Conservation (phyloP, 2,888 invertebrate species). For the Dioctria linearis region DNA sequence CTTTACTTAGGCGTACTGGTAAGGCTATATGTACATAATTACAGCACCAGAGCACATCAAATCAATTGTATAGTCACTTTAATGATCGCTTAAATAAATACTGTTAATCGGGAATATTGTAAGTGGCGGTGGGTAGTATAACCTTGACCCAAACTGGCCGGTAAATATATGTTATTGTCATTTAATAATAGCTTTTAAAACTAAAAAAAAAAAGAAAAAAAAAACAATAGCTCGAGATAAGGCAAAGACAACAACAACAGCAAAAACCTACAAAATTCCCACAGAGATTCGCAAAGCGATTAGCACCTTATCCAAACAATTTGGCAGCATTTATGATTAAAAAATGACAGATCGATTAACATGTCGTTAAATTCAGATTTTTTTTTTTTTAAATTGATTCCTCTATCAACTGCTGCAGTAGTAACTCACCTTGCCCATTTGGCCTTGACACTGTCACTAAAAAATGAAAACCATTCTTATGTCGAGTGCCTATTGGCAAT, state of each 20-base stretch:
- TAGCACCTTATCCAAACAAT: not conserved
- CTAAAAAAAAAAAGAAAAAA: too few species aligned
- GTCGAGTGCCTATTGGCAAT: constrained; percentile 24
- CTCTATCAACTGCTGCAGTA: constrained; percentile 14
- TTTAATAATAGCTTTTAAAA: not conserved
- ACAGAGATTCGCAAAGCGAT: not conserved
- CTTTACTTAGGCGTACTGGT: constrained; percentile 25
- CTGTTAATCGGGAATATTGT: not conserved
- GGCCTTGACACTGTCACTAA: constrained; percentile 39
- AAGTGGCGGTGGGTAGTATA: not conserved
- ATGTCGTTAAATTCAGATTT: constrained; percentile 20
- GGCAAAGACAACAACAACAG: too few species aligned
- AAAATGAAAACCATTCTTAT: constrained; percentile 21
- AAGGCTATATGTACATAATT: not conserved
- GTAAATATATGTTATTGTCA: not conserved
- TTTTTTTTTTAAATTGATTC: constrained; percentile 16
- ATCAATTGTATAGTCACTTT: not conserved
- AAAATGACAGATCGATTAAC: constrained; percentile 9
- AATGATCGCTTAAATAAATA: not conserved
- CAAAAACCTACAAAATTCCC: not conserved
- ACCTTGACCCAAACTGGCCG: constrained; percentile 4
- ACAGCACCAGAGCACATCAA: not conserved
- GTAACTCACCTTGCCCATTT: not conserved
- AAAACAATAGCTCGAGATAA: too few species aligned
- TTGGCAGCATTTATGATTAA: not conserved